A percentile compares a stretch with the other conserved stretches of the same genome.
Evolutionary conservation across 2,888 invertebrate genomes (phyloP).

Genomic region (Dorcus hopei): DNA sequence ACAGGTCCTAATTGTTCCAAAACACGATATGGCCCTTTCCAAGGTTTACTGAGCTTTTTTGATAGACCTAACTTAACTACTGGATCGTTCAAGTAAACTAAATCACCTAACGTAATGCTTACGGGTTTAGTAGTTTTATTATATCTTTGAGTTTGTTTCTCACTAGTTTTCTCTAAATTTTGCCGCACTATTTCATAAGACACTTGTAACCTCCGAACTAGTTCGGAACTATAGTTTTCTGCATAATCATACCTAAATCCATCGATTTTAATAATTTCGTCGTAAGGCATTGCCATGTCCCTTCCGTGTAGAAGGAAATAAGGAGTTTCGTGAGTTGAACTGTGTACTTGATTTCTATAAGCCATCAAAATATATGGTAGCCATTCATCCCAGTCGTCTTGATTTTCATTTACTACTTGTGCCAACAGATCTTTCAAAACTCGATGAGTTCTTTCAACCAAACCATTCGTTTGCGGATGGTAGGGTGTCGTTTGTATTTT

Average conservation of each 20-base stretch:
- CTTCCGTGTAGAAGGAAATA: conserved; percentile 27
- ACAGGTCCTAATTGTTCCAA: background rate
- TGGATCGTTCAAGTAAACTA: background rate
- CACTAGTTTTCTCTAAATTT: background rate
- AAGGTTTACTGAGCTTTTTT: background rate
- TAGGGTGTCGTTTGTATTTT: conserved; percentile 23
- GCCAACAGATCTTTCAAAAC: conserved; percentile 27
- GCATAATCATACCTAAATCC: conserved; percentile 18
- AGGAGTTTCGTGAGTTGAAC: conserved; percentile 23
- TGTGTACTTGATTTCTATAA: conserved; percentile 21
- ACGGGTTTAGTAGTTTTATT: conserved; percentile 3
- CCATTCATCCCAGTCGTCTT: conserved; percentile 33
- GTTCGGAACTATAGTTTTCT: conserved; percentile 22
- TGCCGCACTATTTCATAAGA: background rate
- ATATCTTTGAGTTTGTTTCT: background rate
- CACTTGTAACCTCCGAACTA: conserved; percentile 1
- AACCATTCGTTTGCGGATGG: conserved; percentile 33
- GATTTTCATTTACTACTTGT: conserved; percentile 27
- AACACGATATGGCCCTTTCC: background rate
- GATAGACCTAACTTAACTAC: background rate
- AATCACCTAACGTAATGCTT: background rate
- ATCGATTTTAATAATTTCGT: conserved; percentile 17
- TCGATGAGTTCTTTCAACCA: conserved; percentile 34
- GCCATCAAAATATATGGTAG: conserved; percentile 32
- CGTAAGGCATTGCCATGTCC: conserved; percentile 26